Base-by-base conservation (phyloP, 2,888 invertebrate genomes). In the Lasius platythorax region DNA sequence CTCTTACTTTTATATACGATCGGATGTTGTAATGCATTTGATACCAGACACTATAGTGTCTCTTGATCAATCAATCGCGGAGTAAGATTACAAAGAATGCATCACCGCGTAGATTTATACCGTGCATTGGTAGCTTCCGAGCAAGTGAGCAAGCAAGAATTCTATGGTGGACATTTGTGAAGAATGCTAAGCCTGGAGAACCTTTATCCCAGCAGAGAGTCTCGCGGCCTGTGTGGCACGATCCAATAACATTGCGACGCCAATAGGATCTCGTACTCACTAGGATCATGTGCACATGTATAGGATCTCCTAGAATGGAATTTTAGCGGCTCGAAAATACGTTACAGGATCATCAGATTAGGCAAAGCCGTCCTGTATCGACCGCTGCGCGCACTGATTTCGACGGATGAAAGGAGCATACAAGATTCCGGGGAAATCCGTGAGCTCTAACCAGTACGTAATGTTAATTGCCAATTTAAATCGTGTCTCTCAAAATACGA, bases 131-230 rank as follows among this genome's bases (percentile, higher is more conserved):
- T 46, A 72, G 56, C 82, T 89, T 82, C 75, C 82, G 73, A 87
- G 64, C 73, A 89, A 88, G 85, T 82, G 86, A 88, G 87, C 89
- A 88, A 87, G 88, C 84, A 66, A 86, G 85, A 88, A 83, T 87
- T 87, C 67, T 68, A 58, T 67, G 58, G 67, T 82, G 74, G 85
- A 89, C 87, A 68, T 86, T 84, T 79, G 83, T 87, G 84, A 88
- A 90, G 85, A 87, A 87, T 88, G 87, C 85, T 89, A 87, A 87
- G 86, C 75, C 88, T 78, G 82, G 76, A 73, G 50, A 85, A 83
- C 78, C 82, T 73, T 33, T 85, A 86, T 88, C 73, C 88, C 83
- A 66, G 76, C 84, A 79, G 78, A 84, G 86, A 88, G 68, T 88
- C 83, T 78, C 70, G 83, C 75, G 72, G 40, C 67, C 82, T 83